Conservation (phyloP, 2,113 vertebrate species). For the Prolemur simus region DNA sequence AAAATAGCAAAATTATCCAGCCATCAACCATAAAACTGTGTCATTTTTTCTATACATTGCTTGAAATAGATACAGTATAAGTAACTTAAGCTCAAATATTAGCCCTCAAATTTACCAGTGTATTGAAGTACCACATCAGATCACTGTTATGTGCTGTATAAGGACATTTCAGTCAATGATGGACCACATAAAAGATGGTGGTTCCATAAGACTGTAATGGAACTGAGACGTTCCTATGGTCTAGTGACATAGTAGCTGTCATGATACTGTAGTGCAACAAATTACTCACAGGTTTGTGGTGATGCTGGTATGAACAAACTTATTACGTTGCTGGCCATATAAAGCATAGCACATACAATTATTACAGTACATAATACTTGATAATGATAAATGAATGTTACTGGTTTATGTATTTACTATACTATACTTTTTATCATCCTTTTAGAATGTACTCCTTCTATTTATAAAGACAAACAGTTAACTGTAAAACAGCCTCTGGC, state of each 20-base stretch:
- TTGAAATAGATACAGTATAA: neutral
- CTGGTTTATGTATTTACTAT: neutral
- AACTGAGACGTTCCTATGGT: neutral
- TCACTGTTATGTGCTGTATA: neutral
- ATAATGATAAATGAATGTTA: neutral
- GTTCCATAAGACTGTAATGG: neutral
- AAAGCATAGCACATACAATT: neutral
- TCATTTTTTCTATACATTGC: neutral
- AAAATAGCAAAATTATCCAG: neutral
- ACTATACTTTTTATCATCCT: neutral
- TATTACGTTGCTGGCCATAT: neutral
- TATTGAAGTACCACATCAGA: neutral
- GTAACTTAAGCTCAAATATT: neutral
- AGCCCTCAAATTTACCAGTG: neutral
- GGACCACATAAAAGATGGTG: neutral
- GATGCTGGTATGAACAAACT: neutral
- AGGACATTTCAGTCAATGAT: neutral
- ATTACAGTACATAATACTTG: neutral
- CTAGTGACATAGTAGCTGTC: neutral
- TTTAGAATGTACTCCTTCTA: neutral
- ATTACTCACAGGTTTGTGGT: neutral
- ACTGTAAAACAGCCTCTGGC: neutral
- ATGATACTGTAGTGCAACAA: neutral
- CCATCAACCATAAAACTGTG: neutral
- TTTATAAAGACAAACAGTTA: neutral